These are phyloP conservation scores for Rosalia funebris DNA, from an alignment of 2,888 invertebrate species.

Conservation along the genomic window DNA sequence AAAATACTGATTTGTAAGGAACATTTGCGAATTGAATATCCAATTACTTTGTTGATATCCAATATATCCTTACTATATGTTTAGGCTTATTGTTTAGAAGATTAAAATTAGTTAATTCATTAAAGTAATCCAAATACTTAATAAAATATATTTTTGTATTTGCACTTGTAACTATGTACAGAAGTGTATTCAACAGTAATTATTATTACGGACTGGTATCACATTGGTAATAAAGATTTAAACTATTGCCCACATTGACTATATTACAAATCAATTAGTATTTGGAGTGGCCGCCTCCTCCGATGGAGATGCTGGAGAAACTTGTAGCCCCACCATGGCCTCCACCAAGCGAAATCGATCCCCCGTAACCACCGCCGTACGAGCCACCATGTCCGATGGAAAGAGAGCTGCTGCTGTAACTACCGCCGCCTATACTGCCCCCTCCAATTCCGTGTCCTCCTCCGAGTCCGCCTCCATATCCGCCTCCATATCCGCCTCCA, in stretches of 20 bases:
- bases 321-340: conserved; percentile 40
- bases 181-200: not conserved
- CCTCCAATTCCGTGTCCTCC: conserved; percentile 12
- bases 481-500: conserved; percentile 28
- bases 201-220: conserved; percentile 6
- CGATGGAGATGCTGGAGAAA: conserved; percentile 41
- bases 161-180: not conserved
- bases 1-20: too few relatives aligned
- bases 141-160: not conserved
- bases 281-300: conserved; percentile 13
- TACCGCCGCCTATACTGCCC: conserved; percentile 27
- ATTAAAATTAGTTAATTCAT: too few relatives aligned
- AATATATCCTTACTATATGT: too few relatives aligned
- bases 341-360: conserved; percentile 20
- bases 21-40: too few relatives aligned
- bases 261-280: not conserved
- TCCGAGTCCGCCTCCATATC: conserved; percentile 8
- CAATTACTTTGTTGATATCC: too few relatives aligned
- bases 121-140: too few relatives aligned
- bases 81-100: too few relatives aligned
- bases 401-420: conserved; percentile 21
- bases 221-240: conserved; percentile 9
- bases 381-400: conserved; percentile 19
- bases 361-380: conserved; percentile 24
- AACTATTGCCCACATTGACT: too few relatives aligned